Evolutionary conservation across 2,888 invertebrate genomes (phyloP).

Genomic region (Lysandra coridon): DNA sequence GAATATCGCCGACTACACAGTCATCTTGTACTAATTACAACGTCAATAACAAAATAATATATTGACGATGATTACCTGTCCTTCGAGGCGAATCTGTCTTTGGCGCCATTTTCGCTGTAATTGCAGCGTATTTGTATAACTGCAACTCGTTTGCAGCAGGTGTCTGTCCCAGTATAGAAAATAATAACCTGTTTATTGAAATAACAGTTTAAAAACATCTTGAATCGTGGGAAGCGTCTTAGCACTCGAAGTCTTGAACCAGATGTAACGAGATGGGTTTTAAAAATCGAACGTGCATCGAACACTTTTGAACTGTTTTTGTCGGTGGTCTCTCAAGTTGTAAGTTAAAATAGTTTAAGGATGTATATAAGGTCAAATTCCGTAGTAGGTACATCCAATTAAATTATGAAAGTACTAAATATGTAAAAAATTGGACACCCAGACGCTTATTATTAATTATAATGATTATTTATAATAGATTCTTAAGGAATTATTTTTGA

Average conservation of each 20-base stretch:
- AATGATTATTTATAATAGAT: no score
- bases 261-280: conserved; percentile 50
- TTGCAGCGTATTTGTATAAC: background rate
- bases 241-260: conserved; percentile 45
- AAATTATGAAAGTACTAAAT: no score
- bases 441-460: no score
- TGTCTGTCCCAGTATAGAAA: conserved; percentile 16
- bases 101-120: conserved; percentile 14
- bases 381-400: no score
- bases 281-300: conserved; percentile 29
- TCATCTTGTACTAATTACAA: no score
- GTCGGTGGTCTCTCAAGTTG: background rate
- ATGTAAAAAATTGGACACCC: no score
- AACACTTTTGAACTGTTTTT: background rate
- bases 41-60: no score
- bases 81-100: background rate
- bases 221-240: conserved; percentile 31
- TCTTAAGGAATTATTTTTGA: no score
- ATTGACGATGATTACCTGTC: no score
- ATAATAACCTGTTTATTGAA: conserved; percentile 29
- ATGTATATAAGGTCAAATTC: no score
- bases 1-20: no score
- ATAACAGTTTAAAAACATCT: conserved; percentile 28
- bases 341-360: no score
- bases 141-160: conserved; percentile 18